Base-by-base conservation (phyloP, 2,113 vertebrate species). In the Austrofundulus limnaeus region DNA sequence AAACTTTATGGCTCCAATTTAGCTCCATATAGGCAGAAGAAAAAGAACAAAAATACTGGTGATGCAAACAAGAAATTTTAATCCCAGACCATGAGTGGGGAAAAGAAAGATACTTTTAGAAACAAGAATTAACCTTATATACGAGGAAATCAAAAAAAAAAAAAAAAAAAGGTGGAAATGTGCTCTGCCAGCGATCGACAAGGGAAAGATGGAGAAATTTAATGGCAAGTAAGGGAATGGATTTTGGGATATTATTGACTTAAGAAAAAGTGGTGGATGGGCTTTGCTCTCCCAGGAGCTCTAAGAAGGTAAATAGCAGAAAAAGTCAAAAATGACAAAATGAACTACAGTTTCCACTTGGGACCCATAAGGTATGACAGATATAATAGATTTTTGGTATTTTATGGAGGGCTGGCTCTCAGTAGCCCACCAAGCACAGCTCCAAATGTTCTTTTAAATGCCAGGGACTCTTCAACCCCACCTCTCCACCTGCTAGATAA, bases 401-500 rank as follows among this genome's bases (percentile, higher is more conserved):
- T 72, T 78, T 55, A 72, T 60, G 23, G 34, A 28, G 51, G 46
- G 45, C 47, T 15, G 23, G 42, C 21, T 52, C 19, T 19, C 24
- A 53, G n/a, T 34, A 20, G 24, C 19, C 59, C 16, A 9, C 58
- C 53, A 48, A 41, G 13, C 45, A 1, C 21, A 5, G 46, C 52
- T 63, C 70, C 56, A 60, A 66, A 76, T 60, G 66, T 38, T 70
- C 77, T 51, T 63, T 69, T 75, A 72, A 80, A 65, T 66, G 77
- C 37, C 47, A 16, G 20, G 14, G 52, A 57, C 14, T 13, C 37
- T 31, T 11, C 51, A 34, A 34, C 50, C 1, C 11, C 17, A 3
- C 38, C 7, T 1, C 17, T 3, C 21, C 1, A 16, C 20, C 34
- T 6, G 24, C 13, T n/a, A 25, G 62, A 76, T 42, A 66, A 64